Conservation (phyloP, 2,797 vertebrate species). For the Triplophysa yarkandensis region DNA sequence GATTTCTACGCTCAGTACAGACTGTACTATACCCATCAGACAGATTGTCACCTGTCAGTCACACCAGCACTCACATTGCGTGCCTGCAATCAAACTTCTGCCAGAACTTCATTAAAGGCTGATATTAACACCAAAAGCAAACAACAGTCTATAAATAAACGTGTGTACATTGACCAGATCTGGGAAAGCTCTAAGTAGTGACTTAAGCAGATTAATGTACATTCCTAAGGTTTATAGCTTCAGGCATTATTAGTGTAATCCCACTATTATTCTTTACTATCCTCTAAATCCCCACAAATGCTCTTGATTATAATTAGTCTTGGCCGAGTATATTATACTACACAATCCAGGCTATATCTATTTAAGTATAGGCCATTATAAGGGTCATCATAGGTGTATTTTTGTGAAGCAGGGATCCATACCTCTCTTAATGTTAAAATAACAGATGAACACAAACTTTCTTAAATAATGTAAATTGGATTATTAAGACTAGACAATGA, state of each 20-base stretch:
- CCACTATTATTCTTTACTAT: slow-evolving; percentile 38
- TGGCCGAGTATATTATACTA: slow-evolving; percentile 15
- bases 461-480: too few species aligned
- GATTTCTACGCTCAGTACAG: neutral
- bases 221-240: slow-evolving; percentile 35
- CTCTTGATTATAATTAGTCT: slow-evolving; percentile 35
- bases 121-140: neutral
- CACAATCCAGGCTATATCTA: slow-evolving; percentile 22
- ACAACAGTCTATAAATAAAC: neutral
- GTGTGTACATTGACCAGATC: slow-evolving; percentile 14
- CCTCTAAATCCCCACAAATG: slow-evolving; percentile 9
- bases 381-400: slow-evolving; percentile 7
- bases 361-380: slow-evolving; percentile 12
- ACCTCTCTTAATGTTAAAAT: slow-evolving; percentile 6
- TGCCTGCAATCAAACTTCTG: neutral
- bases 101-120: neutral
- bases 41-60: neutral
- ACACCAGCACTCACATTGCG: neutral
- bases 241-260: slow-evolving; percentile 42
- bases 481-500: neutral
- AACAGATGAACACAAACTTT: too few species aligned
- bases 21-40: neutral
- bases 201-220: slow-evolving; percentile 26
- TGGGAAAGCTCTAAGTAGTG: slow-evolving; percentile 12
- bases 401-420: slow-evolving; percentile 18